phyloP scores from a whole-genome alignment of 2,113 vertebrate species.

The Alethe castanea region DNA sequence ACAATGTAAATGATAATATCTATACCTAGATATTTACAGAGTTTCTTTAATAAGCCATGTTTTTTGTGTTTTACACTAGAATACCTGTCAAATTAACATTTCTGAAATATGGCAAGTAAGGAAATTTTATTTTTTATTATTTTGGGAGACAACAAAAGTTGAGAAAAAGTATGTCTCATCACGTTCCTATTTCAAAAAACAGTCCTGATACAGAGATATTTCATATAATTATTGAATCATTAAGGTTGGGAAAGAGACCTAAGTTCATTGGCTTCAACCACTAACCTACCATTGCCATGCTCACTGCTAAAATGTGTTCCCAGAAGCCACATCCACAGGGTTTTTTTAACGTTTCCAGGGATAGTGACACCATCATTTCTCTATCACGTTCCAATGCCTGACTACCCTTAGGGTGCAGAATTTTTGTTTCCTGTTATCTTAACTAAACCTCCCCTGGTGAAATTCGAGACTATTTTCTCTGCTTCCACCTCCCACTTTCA shows the following conservation, averaged over 20 bases:
- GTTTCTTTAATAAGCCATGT: not conserved
- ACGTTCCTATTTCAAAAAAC: not conserved
- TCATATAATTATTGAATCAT: not conserved
- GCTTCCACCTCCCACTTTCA: not conserved
- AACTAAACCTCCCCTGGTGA: not conserved
- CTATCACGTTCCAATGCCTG: not conserved
- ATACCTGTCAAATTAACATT: not conserved
- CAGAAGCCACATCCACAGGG: not conserved
- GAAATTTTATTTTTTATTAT: not conserved
- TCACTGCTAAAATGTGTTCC: fast-evolving
- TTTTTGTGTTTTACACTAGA: not conserved
- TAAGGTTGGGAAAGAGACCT: not conserved
- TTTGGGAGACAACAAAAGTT: not conserved
- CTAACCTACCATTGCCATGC: too few species aligned
- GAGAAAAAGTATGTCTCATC: not conserved
- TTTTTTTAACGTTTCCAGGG: not conserved
- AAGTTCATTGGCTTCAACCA: not conserved
- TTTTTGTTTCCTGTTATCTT: not conserved
- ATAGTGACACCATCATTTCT: not conserved
- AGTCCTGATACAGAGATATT: not conserved
- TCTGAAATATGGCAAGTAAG: not conserved
- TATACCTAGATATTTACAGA: not conserved
- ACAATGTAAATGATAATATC: not conserved
- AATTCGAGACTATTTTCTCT: not conserved
- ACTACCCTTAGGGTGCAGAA: not conserved